Base-by-base conservation (phyloP, 2,797 vertebrate species). In the Tragopan temminckii region DNA sequence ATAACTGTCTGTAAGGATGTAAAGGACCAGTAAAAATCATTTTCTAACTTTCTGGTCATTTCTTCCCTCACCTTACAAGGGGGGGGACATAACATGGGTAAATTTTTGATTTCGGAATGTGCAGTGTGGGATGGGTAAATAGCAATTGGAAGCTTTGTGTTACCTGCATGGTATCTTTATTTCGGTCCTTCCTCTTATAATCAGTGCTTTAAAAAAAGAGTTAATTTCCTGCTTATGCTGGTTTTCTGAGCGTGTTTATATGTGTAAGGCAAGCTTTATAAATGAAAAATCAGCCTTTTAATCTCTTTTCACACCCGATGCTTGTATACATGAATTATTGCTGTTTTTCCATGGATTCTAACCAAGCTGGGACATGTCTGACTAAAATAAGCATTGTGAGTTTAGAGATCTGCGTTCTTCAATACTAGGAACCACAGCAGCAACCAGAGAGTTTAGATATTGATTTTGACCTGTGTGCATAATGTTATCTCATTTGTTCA, bases 391-490 rank as follows among this genome's bases (percentile, higher is more conserved):
- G 43, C 46, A 76, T 67, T 45, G 46, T n/a, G 55, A 90, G 43
- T 57, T 67, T 79, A 63, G 66, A 89, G 63, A 66, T 77, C 48
- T 88, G 55, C 66, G 80, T 92, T 80, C 82, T 67, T 89, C 72
- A 33, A 43, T 27, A 17, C 63, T 74, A 70, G 80, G 92, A 96
- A 81, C 82, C 77, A 84, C 92, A 89, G 58, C 23, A 74, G 23
- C 59, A 76, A 70, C 58, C 21, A 75, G 77, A 89, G 63, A 72
- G 58, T 63, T 80, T 69, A 81, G 68, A 13, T 93, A 94, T 66
- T 92, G 95, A 95, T 95, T 97, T 48, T 77, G 75, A 86, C 74
- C 64, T 93, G 78, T 85, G 79, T 24, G 3, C 59, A 71, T 46
- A 85, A 88, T 1, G 6, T 92, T 88, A 81, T 85, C 81, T 94